Percentiles rank a stretch among this genome's conserved stretches.
Evolutionary conservation across 2,113 vertebrate genomes (phyloP).

Genomic region (Ptilonorhynchus violaceus): DNA sequence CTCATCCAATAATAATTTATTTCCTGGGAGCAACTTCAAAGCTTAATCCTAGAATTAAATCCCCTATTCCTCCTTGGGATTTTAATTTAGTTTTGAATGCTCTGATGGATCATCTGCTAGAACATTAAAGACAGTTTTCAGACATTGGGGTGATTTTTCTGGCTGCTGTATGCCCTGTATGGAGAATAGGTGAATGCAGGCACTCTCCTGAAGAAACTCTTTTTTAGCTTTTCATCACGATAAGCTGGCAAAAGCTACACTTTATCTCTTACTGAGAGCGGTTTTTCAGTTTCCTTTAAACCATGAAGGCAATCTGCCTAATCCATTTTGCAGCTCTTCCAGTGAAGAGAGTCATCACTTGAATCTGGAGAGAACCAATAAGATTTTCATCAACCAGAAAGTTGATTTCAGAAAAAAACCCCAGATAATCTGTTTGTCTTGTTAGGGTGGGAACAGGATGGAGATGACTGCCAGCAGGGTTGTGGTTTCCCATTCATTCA

Average conservation of each 20-base stretch:
- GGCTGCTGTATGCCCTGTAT: background rate
- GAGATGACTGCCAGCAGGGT: background rate
- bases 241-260: conserved; percentile 41
- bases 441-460: background rate
- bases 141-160: background rate
- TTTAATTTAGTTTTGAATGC: conserved; percentile 67
- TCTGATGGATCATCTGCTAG: conserved; percentile 49
- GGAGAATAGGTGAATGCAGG: conserved; percentile 15
- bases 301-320: conserved; percentile 25
- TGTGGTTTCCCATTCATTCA: background rate
- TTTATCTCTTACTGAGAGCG: conserved; percentile 27
- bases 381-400: conserved; percentile 44
- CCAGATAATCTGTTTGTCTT: background rate
- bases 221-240: background rate
- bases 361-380: conserved; percentile 38
- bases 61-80: conserved; percentile 47
- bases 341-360: conserved; percentile 20
- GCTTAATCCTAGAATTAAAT: conserved; percentile 68
- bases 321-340: conserved; percentile 42
- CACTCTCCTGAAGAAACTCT: background rate
- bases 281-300: conserved; percentile 47
- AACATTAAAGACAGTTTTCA: conserved; percentile 25
- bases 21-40: conserved; percentile 62
- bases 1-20: conserved; percentile 67
- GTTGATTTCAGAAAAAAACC: background rate